phyloP scores from a whole-genome alignment of 2,113 vertebrate species.

The rabbit (Oryctolagus cuniculus) region DNA sequence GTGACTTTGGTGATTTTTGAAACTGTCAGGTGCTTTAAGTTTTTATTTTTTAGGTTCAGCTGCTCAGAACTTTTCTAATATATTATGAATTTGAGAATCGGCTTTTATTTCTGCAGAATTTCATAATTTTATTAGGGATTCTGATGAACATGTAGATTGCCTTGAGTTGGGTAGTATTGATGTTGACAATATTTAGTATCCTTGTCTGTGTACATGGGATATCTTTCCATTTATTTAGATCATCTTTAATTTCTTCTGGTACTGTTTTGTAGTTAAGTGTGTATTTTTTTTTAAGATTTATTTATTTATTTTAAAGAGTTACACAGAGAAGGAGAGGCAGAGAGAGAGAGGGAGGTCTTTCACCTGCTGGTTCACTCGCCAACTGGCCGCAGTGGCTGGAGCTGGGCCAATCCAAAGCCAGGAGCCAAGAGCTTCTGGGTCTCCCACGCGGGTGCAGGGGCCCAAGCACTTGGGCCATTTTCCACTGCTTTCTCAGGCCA shows the following conservation, averaged over 20 bases:
- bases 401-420: too few species aligned
- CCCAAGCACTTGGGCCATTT: too few species aligned
- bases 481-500: too few species aligned
- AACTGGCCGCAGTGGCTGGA: too few species aligned
- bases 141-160: not conserved
- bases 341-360: too few species aligned
- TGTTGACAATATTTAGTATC: not conserved
- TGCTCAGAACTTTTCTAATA: not conserved
- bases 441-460: too few species aligned
- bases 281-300: too few species aligned
- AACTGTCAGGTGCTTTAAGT: not conserved
- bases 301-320: too few species aligned
- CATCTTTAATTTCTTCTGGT: slow-evolving; percentile 4
- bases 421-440: too few species aligned
- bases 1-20: not conserved
- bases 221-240: slow-evolving; percentile 1
- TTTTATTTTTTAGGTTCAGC: not conserved
- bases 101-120: not conserved
- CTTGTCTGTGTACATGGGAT: not conserved
- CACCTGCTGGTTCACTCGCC: too few species aligned
- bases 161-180: not conserved
- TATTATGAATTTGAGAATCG: not conserved
- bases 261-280: too few species aligned
- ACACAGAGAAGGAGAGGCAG: too few species aligned
- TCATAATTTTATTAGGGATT: not conserved